Conservation (phyloP, 2,888 invertebrate genomes). For the Proisotoma minuta region DNA sequence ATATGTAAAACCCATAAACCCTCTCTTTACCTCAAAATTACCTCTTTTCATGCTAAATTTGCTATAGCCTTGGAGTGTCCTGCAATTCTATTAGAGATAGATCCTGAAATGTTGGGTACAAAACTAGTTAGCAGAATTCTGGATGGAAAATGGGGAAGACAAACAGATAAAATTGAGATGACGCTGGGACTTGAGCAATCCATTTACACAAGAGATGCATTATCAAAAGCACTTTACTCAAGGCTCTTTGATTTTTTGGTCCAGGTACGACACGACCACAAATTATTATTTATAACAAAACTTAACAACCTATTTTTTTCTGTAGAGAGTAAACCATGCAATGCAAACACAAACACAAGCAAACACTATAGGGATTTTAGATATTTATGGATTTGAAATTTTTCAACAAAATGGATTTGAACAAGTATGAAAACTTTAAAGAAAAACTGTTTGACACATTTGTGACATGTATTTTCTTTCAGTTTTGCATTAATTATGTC, state of each 20-base stretch:
- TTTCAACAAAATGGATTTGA: slow-evolving; percentile 66
- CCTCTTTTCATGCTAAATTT: neutral
- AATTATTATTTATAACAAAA: slow-evolving; percentile 14
- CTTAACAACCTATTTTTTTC: slow-evolving; percentile 35
- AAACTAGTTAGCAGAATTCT: slow-evolving; percentile 61
- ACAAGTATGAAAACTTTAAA: slow-evolving; percentile 59
- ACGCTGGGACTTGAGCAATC: slow-evolving; percentile 63
- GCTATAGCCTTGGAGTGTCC: slow-evolving; percentile 60
- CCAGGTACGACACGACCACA: slow-evolving; percentile 49
- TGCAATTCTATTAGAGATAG: slow-evolving; percentile 59
- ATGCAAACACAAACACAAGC: slow-evolving; percentile 56
- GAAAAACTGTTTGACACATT: neutral
- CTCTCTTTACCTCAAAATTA: neutral
- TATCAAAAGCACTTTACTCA: slow-evolving; percentile 62
- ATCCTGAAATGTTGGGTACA: slow-evolving; percentile 55
- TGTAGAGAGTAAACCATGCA: slow-evolving; percentile 61
- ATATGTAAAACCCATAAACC: neutral
- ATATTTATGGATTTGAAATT: slow-evolving; percentile 69
- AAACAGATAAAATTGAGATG: slow-evolving; percentile 62
- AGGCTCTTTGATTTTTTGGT: slow-evolving; percentile 63
- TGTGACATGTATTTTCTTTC: neutral
- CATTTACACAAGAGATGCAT: slow-evolving; percentile 60
- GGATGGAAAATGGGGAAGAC: slow-evolving; percentile 65
- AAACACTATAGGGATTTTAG: slow-evolving; percentile 61
- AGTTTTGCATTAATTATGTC: slow-evolving; percentile 59